Conservation (phyloP, 2,888 invertebrate species). For the Parascotia fuliginaria region DNA sequence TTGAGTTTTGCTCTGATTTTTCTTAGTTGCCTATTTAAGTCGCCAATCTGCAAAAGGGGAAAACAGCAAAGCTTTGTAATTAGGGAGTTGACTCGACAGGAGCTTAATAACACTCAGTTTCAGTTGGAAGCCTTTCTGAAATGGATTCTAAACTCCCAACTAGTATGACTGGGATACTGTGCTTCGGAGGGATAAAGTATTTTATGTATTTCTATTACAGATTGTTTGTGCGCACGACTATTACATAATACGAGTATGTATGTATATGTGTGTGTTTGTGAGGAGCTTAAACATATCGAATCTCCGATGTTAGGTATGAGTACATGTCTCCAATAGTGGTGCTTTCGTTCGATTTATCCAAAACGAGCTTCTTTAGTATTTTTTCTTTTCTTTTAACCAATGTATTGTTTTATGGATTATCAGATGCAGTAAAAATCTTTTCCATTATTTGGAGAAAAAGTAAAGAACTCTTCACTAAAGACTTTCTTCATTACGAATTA, state of each 20-base stretch:
- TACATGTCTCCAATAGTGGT: conserved; percentile 11
- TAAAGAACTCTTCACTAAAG: too few relatives aligned
- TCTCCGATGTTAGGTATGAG: conserved; percentile 9
- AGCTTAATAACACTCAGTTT: conserved; percentile 56
- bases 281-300: conserved; percentile 18
- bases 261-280: conserved; percentile 19
- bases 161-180: conserved; percentile 29
- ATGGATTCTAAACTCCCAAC: conserved; percentile 40
- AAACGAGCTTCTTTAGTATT: conserved; percentile 17
- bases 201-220: conserved; percentile 29
- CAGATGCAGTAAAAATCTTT: too few relatives aligned
- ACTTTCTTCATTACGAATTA: too few relatives aligned
- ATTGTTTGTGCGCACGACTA: conserved; percentile 8
- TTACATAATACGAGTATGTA: too few relatives aligned
- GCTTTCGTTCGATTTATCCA: conserved; percentile 17
- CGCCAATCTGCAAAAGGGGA: conserved; percentile 50
- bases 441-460: too few relatives aligned
- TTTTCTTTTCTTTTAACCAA: conserved; percentile 5
- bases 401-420: too few relatives aligned
- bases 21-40: conserved; percentile 46
- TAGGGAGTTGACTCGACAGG: conserved; percentile 55
- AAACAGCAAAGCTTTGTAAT: conserved; percentile 57
- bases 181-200: conserved; percentile 27
- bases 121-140: conserved; percentile 45
- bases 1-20: conserved; percentile 31